Evolutionary conservation across 2,888 invertebrate species (phyloP), one percentile per base, ranked within the genome.

Genomic region (Acrobasis consociella): DNA sequence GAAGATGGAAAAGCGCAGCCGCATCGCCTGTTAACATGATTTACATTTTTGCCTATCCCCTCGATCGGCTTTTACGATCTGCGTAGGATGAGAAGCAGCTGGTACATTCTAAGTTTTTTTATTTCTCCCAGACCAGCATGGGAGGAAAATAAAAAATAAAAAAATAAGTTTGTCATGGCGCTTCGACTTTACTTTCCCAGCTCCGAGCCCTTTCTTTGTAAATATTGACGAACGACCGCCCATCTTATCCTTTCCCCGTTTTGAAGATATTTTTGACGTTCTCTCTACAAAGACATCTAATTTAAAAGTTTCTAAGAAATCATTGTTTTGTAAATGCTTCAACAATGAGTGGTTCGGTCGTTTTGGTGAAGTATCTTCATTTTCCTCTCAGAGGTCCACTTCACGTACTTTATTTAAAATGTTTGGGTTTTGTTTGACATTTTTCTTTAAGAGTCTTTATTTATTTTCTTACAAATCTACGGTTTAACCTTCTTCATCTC

Each of bases 211-310:
- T 65, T 60, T 67, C 67, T 64, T 64, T 49, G 68, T 62, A 67
- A 69, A 69, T 69, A 69, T 69, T 69, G 69, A 69, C 66, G 64
- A 60, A 69, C 64, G 69, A 62, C 68, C 69, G 62, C 17, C n/a
- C 67, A 17, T 42, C 66, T 65, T 63, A 62, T 56, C 56, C 56
- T 46, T 22, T 42, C 22, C 11, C 42, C 17, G 13, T 64, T 49
- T 64, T 60, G 60, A 64, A 62, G 64, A 64, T 66, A 64, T 64
- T 66, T 66, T 64, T 46, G 46, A 62, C 52, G 63, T 65, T 58
- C 60, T 49, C 46, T 46, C 56, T 42, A 42, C 56, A 42, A 55
- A 55, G 55, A 42, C 42, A 56, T 56, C 22, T 56, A 42, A 56
- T 56, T 56, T 56, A 56, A 56, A 56, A 56, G 56, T 42, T 56